These are phyloP conservation scores for Emys orbicularis DNA, from an alignment of 2,797 vertebrate genomes.

Conservation along the genomic window DNA sequence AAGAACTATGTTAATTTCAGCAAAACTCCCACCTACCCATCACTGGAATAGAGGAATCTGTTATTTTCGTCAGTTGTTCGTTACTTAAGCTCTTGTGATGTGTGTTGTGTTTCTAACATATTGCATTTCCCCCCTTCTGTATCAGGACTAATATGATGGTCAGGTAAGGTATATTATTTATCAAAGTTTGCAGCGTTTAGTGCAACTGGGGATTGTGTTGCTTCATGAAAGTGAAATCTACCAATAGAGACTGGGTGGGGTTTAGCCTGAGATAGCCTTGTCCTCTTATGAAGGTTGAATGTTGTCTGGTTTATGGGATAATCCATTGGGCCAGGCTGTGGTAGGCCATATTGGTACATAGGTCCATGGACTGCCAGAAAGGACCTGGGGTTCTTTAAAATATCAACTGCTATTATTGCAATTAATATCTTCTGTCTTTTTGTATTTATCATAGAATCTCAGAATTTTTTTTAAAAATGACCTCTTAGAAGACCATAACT, in stretches of 20 bases:
- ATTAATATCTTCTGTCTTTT: background rate
- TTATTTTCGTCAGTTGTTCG: background rate
- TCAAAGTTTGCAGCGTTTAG: background rate
- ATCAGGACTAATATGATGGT: background rate
- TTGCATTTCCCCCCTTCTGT: background rate
- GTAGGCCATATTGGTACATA: background rate
- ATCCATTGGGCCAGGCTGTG: rapidly evolving
- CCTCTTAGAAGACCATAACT: background rate
- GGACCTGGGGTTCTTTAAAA: background rate
- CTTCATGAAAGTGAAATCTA: background rate
- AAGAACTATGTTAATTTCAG: background rate
- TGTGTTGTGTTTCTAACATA: background rate
- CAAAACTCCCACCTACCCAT: background rate
- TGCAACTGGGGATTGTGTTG: background rate
- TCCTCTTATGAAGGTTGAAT: background rate
- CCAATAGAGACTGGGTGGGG: background rate
- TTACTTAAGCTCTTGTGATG: background rate
- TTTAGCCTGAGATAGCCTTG: background rate
- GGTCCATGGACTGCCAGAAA: background rate
- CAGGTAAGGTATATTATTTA: background rate
- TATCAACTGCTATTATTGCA: background rate
- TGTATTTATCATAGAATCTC: background rate
- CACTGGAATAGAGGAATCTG: background rate
- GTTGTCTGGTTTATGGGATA: background rate
- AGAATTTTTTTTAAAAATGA: background rate